Conservation (phyloP, 2,797 vertebrate genomes). For the Gambelia wislizenii region DNA sequence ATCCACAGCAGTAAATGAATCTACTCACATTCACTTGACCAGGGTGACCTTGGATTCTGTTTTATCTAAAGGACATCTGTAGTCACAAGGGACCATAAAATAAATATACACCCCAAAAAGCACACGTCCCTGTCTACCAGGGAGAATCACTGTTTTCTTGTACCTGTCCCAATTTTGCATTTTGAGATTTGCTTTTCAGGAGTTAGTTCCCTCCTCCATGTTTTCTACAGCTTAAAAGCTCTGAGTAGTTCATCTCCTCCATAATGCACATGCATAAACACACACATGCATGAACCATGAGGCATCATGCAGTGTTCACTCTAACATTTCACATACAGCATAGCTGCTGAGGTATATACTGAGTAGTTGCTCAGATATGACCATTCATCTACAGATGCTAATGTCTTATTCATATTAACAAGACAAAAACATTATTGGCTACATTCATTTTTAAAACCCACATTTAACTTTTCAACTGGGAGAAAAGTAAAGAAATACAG, state of each 20-base stretch:
- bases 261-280: not conserved
- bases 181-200: not conserved
- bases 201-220: not conserved
- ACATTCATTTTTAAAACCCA: not conserved
- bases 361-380: not conserved
- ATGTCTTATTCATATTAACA: not conserved
- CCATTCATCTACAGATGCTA: not conserved
- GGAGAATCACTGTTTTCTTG: not conserved
- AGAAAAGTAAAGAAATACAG: not conserved
- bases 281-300: not conserved
- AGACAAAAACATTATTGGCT: not conserved
- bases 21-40: not conserved
- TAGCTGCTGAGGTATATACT: not conserved
- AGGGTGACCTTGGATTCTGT: not conserved
- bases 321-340: not conserved
- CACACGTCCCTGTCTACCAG: not conserved
- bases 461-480: not conserved
- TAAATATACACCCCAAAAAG: not conserved
- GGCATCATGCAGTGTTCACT: not conserved
- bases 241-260: not conserved
- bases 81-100: too few relatives aligned
- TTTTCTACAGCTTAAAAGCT: not conserved
- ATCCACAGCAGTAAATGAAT: too few relatives aligned
- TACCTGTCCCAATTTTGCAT: not conserved
- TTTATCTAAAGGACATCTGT: not conserved